Conservation (phyloP, 2,113 vertebrate species). For the Synodontis membranacea region DNA sequence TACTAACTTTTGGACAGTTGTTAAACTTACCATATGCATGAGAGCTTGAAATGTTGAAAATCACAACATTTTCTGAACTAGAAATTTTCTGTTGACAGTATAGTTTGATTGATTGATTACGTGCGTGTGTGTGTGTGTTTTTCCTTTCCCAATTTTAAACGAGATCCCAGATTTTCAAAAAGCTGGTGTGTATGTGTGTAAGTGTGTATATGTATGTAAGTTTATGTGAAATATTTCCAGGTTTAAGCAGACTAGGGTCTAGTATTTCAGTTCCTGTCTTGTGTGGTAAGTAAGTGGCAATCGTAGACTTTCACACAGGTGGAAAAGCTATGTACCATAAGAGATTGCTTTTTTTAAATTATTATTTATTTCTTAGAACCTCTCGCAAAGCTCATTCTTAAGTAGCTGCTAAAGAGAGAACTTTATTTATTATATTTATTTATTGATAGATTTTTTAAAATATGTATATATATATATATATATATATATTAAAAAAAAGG, state of each 20-base stretch:
- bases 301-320: neutral
- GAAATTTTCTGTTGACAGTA: neutral
- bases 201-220: no score
- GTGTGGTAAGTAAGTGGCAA: neutral
- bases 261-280: neutral
- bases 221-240: no score
- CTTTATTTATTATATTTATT: neutral
- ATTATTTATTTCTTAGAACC: neutral
- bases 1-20: neutral
- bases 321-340: neutral
- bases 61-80: neutral
- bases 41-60: neutral
- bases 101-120: neutral
- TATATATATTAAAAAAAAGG: neutral
- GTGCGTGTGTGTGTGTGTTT: neutral
- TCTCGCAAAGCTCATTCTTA: neutral
- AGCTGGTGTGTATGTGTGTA: no score
- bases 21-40: neutral
- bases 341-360: no score
- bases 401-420: neutral
- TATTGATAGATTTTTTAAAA: no score
- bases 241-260: neutral
- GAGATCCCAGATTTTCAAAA: no score
- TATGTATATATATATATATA: no score
- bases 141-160: no score